A percentile compares a stretch with the other conserved stretches of the same genome.
phyloP scores from a whole-genome alignment of 2,888 invertebrate species.

The Pheosia gnoma region DNA sequence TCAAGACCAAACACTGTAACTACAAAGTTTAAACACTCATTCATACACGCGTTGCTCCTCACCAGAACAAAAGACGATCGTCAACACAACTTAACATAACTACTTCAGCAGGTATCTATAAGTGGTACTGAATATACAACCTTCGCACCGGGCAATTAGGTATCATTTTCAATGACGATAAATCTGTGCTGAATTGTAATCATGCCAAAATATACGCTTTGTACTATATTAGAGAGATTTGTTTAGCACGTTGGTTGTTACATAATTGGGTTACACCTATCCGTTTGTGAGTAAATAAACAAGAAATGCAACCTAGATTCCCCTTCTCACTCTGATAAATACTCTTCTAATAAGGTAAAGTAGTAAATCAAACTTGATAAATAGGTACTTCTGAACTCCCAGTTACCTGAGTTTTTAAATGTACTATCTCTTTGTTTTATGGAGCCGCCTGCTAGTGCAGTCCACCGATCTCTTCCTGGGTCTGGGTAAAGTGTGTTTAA shows the following conservation, averaged over 20 bases:
- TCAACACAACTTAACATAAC: neutral
- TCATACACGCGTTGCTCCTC: constrained; percentile 49
- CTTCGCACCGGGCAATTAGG: neutral
- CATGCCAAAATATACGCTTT: neutral
- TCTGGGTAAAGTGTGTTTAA: no score
- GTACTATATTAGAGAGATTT: neutral
- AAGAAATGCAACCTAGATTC: no score
- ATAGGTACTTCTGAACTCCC: no score
- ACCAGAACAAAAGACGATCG: constrained; percentile 1
- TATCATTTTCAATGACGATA: neutral
- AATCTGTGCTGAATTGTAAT: neutral
- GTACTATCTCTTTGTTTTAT: no score
- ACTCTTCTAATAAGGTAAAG: no score
- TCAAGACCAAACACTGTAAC: constrained; percentile 41
- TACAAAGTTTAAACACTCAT: constrained; percentile 51
- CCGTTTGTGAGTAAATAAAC: no score
- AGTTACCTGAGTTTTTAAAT: no score
- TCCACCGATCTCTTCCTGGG: no score
- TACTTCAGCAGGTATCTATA: neutral
- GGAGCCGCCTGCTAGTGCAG: no score
- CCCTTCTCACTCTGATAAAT: no score
- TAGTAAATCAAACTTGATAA: no score
- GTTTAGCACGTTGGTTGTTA: neutral
- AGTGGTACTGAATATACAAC: neutral
- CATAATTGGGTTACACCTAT: neutral